Evolutionary conservation across 2,888 invertebrate species (phyloP).

Genomic region (Chaetogeoica ovagalla): DNA sequence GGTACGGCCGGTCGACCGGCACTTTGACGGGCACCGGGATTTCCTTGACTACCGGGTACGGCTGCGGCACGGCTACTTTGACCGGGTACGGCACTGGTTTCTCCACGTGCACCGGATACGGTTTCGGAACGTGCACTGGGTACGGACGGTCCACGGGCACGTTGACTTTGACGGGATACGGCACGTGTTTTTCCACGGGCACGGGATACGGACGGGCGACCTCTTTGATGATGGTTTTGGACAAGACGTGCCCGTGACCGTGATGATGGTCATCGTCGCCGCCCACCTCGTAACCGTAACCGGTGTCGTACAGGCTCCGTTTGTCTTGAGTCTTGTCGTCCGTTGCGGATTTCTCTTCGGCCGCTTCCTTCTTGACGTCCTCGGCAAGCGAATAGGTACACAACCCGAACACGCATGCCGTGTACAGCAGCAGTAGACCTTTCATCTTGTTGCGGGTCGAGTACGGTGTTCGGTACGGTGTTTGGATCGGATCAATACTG

Average conservation of each 20-base stretch:
- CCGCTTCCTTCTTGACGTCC: neutral
- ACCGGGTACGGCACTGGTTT: conserved; percentile 57
- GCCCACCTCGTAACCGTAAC: conserved; percentile 45
- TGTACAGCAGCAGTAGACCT: conserved; percentile 38
- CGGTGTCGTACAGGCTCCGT: conserved; percentile 46
- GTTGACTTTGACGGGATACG: conserved; percentile 57
- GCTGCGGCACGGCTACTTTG: conserved; percentile 56
- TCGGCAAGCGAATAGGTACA: conserved; percentile 22
- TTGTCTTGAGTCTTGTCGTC: conserved; percentile 38
- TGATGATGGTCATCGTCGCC: conserved; percentile 49
- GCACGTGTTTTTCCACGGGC: conserved; percentile 57
- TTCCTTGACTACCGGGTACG: conserved; percentile 66
- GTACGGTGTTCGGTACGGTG: neutral
- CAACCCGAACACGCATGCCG: conserved; percentile 39
- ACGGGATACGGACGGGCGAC: conserved; percentile 57
- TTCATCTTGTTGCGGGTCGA: neutral
- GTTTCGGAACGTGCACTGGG: conserved; percentile 56
- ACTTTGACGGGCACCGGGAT: conserved; percentile 75
- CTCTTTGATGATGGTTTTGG: conserved; percentile 56
- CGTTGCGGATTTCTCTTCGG: conserved; percentile 7
- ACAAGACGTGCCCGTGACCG: conserved; percentile 54
- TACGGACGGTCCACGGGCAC: conserved; percentile 56
- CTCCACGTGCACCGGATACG: conserved; percentile 57
- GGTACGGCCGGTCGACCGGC: conserved; percentile 56
- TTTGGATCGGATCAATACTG: conserved; percentile 28